Base-by-base conservation (phyloP, 2,113 vertebrate species). In the Rutilus rutilus region DNA sequence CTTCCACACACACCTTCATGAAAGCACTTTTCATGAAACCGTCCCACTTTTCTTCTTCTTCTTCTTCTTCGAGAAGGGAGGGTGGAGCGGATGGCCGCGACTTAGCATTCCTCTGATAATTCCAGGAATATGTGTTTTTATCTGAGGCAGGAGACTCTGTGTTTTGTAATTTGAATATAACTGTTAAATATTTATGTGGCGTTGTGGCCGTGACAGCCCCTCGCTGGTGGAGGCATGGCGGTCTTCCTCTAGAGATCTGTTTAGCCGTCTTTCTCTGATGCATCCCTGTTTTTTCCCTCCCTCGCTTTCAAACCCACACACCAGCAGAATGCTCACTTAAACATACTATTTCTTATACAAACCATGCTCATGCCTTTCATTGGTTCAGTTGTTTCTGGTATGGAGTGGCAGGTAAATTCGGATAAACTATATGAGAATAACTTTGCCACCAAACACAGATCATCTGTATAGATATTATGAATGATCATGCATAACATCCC, bases 131-230 rank as follows among this genome's bases (percentile, higher is more conserved):
- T 92, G 86, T 92, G 57, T 84, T 69, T 52, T 90, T 82, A 87
- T 91, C 42, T n/a, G 67, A 36, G 77, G 33, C 33, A 19, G 54
- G 62, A 67, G 85, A 88, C 85, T 88, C 39, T 79, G 84, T 91
- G 89, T 93, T 93, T 90, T 90, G 93, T 94, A 82, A 93, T 93
- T 94, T 93, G 92, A 95, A 95, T 94, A 92, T 90, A 88, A 42
- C 89, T 93, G 90, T 91, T 94, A 93, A 93, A 95, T 95, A 95
- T 95, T 93, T 93, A 94, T 93, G 92, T 86, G 83, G 87, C 89
- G 90, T 93, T 93, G 94, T 93, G 93, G 93, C 93, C 83, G 59
- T 93, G 93, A 94, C 93, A 93, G 93, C 90, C 85, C 91, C n/a
- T 67, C 25, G 27, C 9, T 65, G 57, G 30, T 47, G 69, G 71